Evolutionary conservation across 2,888 invertebrate genomes (phyloP), one percentile per base, ranked within the genome.

Genomic region (Timema podura): DNA sequence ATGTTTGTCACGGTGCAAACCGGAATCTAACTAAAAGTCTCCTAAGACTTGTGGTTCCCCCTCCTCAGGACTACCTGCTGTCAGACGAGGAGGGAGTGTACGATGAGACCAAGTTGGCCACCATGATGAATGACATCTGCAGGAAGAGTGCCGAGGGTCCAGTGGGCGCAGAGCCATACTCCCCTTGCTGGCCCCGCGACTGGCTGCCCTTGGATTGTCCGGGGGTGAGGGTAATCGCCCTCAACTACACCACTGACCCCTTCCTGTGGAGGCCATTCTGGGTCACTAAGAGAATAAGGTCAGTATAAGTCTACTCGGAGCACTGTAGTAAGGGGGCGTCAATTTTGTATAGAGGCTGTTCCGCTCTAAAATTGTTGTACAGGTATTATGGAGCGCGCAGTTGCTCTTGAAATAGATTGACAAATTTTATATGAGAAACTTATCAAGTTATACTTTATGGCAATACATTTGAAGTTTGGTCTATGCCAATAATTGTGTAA

Each of bases 201-300:
- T 96, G 95, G 95, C 80, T 96, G 45, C 88, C 91, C 0, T 78
- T 86, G 54, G 95, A 95, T 78, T 89, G 89, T 77, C 91, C 91
- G 0, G 87, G 89, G 0, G 88, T 90, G 0, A 85, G 95, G 61
- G 87, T 95, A 0, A 86, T 95, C 45, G 91, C 91, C 5, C 82
- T 95, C 0, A 93, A 93, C 77, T 95, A 93, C 77, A 90, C 92
- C 0, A 92, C 93, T 2, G 91, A 91, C 76, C 88, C 89, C 0
- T 87, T 89, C 77, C 81, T 91, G 44, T 92, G 92, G 91, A 84
- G 90, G 69, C 90, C 90, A 0, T 80, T 90, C 46, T 93, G 92
- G 91, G 83, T 89, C 30, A 86, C 86, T 75, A 87, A 87, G 74
- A 85, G 85, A 74, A 85, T 86, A 74, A 84, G 91, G 85, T 89